A percentile compares a stretch with the other conserved stretches of the same genome.
These are phyloP conservation scores for Cosmopolites sordidus DNA, from an alignment of 2,888 invertebrate genomes.

Conservation along the genomic window DNA sequence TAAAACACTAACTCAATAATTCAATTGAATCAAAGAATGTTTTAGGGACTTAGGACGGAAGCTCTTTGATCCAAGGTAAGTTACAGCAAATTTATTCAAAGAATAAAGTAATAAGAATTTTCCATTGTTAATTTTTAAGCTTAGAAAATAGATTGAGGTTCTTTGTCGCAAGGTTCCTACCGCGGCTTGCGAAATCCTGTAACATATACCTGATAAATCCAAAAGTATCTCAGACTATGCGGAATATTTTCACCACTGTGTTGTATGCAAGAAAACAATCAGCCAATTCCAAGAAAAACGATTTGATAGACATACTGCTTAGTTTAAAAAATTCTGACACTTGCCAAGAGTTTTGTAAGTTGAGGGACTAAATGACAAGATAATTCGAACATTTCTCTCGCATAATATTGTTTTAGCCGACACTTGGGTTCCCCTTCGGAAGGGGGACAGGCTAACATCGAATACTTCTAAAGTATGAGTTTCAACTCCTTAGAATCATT, in stretches of 20 bases:
- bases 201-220: constrained; percentile 35
- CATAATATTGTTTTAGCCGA: no score
- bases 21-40: no score
- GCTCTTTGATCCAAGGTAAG: not conserved
- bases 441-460: no score
- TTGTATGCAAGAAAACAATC: constrained; percentile 33
- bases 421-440: no score
- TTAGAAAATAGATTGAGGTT: constrained; percentile 31
- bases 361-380: no score
- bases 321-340: not conserved
- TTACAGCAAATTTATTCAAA: not conserved
- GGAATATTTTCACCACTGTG: constrained; percentile 35
- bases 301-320: constrained; percentile 52
- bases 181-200: constrained; percentile 32
- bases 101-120: no score
- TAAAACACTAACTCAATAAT: no score
- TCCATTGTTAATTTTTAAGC: not conserved
- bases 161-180: constrained; percentile 35
- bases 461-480: no score
- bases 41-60: not conserved
- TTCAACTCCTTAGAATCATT: no score
- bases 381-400: no score
- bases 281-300: constrained; percentile 46
- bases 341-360: no score
- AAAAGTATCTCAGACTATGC: constrained; percentile 35